Evolutionary conservation across 1,140 invertebrate genomes (phyloP).

Genomic region (Meloidogyne hapla): DNA sequence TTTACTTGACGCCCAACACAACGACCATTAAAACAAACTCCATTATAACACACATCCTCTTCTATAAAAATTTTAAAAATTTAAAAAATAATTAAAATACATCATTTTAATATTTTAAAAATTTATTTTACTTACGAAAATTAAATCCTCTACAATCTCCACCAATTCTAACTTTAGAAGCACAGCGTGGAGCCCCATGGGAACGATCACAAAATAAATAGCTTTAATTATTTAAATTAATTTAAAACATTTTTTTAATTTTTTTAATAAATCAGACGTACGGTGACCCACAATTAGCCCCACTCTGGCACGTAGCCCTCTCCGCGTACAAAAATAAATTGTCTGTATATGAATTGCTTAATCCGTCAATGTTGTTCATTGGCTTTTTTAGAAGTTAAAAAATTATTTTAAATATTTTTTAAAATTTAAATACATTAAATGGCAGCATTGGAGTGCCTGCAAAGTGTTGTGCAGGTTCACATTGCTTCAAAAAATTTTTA

Average conservation of each 20-base stretch:
- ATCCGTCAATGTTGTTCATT: slow-evolving; percentile 58
- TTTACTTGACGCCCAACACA: slow-evolving; percentile 37
- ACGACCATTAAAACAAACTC: slow-evolving; percentile 39
- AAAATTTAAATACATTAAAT: slow-evolving; percentile 51
- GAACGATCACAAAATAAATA: slow-evolving; percentile 60
- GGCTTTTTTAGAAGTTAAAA: slow-evolving; percentile 31
- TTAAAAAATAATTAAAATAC: not conserved
- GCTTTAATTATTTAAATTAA: slow-evolving; percentile 8
- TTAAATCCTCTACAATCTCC: slow-evolving; percentile 46
- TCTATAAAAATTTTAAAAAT: slow-evolving; percentile 21
- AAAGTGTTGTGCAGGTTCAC: slow-evolving; percentile 55
- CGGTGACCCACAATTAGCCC: slow-evolving; percentile 52
- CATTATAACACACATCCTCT: slow-evolving; percentile 46
- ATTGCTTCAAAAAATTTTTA: slow-evolving; percentile 29
- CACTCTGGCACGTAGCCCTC: slow-evolving; percentile 46
- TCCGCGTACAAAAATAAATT: slow-evolving; percentile 57
- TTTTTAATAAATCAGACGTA: not conserved
- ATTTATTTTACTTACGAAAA: slow-evolving; percentile 26
- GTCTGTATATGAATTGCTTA: slow-evolving; percentile 59
- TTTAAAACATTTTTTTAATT: not conserved
- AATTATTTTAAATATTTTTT: slow-evolving; percentile 34
- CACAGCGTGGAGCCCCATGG: slow-evolving; percentile 49
- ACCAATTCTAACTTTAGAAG: slow-evolving; percentile 53
- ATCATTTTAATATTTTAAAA: not conserved
- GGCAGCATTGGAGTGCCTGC: slow-evolving; percentile 47